Evolutionary conservation across 2,113 vertebrate species (phyloP).

Genomic region (Corythaeola cristata): DNA sequence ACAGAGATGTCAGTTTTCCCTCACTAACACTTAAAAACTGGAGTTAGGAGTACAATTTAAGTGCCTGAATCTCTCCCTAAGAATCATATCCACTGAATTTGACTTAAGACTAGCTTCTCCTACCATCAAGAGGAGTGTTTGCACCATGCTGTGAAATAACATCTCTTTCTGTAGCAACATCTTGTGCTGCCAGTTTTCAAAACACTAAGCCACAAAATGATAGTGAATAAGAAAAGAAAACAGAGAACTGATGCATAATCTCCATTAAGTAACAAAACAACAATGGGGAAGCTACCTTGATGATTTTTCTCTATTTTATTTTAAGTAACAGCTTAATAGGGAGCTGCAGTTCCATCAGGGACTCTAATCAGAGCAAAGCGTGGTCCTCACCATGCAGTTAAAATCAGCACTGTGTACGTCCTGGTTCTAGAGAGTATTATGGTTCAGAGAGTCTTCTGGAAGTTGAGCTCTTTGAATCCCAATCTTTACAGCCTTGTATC

Average conservation of each 20-base stretch:
- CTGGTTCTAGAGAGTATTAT: background rate
- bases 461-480: background rate
- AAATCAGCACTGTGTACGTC: background rate
- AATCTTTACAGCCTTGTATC: background rate
- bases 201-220: background rate
- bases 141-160: background rate
- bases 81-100: background rate
- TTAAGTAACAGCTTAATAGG: background rate
- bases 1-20: background rate
- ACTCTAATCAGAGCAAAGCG: background rate
- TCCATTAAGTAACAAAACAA: background rate
- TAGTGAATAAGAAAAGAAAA: background rate
- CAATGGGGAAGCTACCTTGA: background rate
- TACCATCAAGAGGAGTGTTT: background rate
- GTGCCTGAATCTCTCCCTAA: background rate
- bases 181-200: background rate
- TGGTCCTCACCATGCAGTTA: background rate
- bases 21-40: background rate
- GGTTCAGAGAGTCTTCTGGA: background rate
- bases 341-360: background rate
- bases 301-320: background rate
- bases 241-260: background rate
- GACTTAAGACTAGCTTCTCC: background rate
- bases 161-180: background rate
- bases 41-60: background rate